Base-by-base conservation (phyloP, 2,113 vertebrate genomes). In the Leptobrachium ailaonicum region DNA sequence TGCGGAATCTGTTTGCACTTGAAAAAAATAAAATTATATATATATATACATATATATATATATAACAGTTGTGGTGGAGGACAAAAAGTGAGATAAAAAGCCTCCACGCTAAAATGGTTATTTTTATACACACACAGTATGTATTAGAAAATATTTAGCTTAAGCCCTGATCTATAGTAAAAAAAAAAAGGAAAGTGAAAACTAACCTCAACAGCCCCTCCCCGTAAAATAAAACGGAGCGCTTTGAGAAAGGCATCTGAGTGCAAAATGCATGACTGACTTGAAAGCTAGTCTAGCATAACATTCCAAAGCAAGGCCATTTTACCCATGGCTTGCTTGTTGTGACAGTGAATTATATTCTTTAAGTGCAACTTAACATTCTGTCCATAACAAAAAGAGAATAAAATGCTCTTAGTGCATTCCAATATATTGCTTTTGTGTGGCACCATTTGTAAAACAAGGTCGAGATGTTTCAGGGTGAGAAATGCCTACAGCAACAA, bases 371-470 rank as follows among this genome's bases (percentile, higher is more conserved):
- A 12, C 42, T 56, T 67, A 40, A 76, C 56, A 66, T 76, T 75
- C 50, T 41, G 50, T 10, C 7, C 41, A 68, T 75, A 79, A 32
- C 9, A 78, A 82, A 64, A 82, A 56, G 11, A 66, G 20, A 12
- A 6, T 62, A 73, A 83, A 86, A 75, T 73, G 58, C n/a, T 58
- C 66, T 76, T 83, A 71, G 80, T 67, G 54, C 50, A 43, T 43
- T 75, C 56, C 56, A 60, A 60, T 60, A 60, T 60, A 60, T 60
- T 60, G 60, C 63, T 83, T 72, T 0, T 79, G 73, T 40, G 3
- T 6, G 41, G 2, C 70, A 2, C 10, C 2, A 54, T 11, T 72
- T 53, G 70, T 64, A 64, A 10, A 10, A 64, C 20, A 64, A 32
- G 14, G 62, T 20, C 14, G 40, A 64, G 4, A 40, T 64, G 62